Evolutionary conservation across 2,797 vertebrate genomes (phyloP).

Genomic region (Hypotaenidia okinawae): DNA sequence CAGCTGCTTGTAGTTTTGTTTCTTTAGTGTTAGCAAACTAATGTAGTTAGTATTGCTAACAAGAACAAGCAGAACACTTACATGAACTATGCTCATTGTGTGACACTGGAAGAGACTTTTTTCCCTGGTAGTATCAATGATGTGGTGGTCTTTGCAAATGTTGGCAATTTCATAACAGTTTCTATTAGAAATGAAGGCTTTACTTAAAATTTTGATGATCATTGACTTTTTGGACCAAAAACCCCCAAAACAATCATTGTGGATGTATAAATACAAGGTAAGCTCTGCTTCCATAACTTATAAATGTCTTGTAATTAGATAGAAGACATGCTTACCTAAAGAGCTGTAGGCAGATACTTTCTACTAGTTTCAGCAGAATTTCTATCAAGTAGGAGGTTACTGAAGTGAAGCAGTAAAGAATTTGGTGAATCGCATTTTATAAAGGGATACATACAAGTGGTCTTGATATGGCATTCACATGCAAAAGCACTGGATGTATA

Average conservation of each 20-base stretch:
- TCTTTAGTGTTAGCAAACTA: neutral
- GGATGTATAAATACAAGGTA: neutral
- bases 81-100: accelerated
- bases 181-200: neutral
- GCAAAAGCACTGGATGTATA: neutral
- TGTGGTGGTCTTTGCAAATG: neutral
- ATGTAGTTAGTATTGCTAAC: neutral
- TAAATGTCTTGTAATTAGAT: neutral
- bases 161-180: neutral
- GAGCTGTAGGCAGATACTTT: neutral
- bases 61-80: neutral
- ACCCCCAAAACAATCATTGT: neutral
- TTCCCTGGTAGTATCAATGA: neutral
- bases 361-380: neutral
- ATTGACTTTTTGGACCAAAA: neutral
- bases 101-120: neutral
- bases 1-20: neutral
- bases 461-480: neutral
- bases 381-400: neutral
- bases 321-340: neutral
- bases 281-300: neutral
- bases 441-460: neutral
- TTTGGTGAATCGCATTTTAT: neutral
- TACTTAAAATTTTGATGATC: neutral
- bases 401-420: neutral